These are phyloP conservation scores for Austrofundulus limnaeus DNA, from an alignment of 2,113 vertebrate species.

Conservation along the genomic window DNA sequence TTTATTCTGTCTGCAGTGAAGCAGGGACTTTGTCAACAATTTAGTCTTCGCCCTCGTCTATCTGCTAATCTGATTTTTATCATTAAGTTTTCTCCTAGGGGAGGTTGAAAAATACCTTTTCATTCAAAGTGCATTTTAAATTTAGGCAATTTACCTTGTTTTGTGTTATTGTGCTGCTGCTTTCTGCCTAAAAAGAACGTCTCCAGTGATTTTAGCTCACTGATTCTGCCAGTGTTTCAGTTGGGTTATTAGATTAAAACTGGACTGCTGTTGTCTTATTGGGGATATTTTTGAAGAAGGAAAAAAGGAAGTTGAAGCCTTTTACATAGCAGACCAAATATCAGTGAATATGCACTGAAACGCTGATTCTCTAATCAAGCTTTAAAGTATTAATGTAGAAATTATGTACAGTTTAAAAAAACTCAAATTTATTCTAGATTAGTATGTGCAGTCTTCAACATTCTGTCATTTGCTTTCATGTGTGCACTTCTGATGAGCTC, in stretches of 20 bases:
- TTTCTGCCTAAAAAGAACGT: conserved; percentile 34
- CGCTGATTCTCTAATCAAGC: not conserved
- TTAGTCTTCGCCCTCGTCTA: conserved; percentile 55
- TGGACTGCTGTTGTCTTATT: conserved; percentile 16
- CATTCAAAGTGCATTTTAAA: conserved; percentile 59
- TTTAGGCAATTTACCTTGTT: conserved; percentile 56
- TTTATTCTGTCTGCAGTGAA: conserved; percentile 67
- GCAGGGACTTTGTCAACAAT: conserved; percentile 56
- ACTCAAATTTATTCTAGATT: conserved; percentile 17
- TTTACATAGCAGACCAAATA: not conserved
- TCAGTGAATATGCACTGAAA: not conserved
- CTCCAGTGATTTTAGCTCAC: conserved; percentile 28
- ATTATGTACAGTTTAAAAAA: not conserved
- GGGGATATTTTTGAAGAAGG: conserved; percentile 15
- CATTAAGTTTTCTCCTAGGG: conserved; percentile 53
- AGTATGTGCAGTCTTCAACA: not conserved
- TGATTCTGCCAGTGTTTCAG: conserved; percentile 34
- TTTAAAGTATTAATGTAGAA: conserved; percentile 4
- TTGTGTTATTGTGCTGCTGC: conserved; percentile 44
- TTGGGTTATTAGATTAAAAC: conserved; percentile 32
- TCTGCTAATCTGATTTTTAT: conserved; percentile 61
- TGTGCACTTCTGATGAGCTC: conserved; percentile 12
- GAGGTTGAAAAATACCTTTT: conserved; percentile 52
- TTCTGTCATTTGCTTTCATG: conserved; percentile 7
- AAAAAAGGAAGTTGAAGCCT: not conserved